Base-by-base conservation (phyloP, 2,888 invertebrate species). In the Philereme vetulata region DNA sequence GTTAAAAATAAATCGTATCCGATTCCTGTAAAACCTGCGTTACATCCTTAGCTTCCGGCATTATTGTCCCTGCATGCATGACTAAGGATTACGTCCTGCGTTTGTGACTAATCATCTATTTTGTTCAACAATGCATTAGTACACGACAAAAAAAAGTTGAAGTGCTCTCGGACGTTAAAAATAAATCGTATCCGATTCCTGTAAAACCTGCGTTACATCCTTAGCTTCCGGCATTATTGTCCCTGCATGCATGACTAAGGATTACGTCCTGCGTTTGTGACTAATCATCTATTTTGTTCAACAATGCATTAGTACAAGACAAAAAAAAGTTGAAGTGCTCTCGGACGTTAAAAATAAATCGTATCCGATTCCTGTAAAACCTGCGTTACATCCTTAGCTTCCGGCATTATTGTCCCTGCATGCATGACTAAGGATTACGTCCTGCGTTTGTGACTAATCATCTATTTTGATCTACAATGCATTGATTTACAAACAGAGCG, bases 271-370 rank as follows among this genome's bases (percentile, higher is more conserved):
- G 70, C 68, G 66, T 56, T 70, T 54, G 70, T 82, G 78, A 81
- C 76, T 80, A 77, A 82, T 65, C 62, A 40, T 71, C 74, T 77
- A 78, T 78, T 78, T 76, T 68, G 70, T 73, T 73, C 63, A 62
- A 77, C 75, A 76, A 76, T 78, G 76, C 76, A 76, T 74, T 75
- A n/a, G n/a, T n/a, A n/a, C n/a, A n/a, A n/a, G n/a, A n/a, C n/a
- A n/a, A n/a, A 21, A 21, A 21, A 21, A 21, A 21, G 21, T 21
- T 21, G 2, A 21, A 21, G 21, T 21, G 21, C 21, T 38, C 38
- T 38, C 35, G 1, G 35, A 35, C 35, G 5, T 8, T 38, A 8
- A 38, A 38, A 38, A 38, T 38, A 38, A 38, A 38, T 38, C 6
- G 35, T 6, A 36, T 6, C 35, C 35, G 45, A n/a, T 34, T 47